Conservation (phyloP, 1,140 invertebrate species). For the Dufourea novaeangliae region DNA sequence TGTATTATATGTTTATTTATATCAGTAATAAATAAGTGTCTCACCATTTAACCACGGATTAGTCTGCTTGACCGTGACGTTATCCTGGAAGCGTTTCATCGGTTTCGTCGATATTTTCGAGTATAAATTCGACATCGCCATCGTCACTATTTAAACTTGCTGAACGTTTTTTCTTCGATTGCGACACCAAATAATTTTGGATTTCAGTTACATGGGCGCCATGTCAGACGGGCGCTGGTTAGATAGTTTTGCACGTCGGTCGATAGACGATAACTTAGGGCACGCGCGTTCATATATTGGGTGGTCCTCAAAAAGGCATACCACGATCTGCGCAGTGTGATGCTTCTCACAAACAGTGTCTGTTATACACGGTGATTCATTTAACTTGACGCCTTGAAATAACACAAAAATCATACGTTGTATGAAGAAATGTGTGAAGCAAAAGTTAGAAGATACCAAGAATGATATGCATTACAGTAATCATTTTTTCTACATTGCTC, state of each 20-base stretch:
- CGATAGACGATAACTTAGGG: constrained; percentile 66
- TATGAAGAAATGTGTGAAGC: too few relatives aligned
- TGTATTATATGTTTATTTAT: constrained; percentile 40
- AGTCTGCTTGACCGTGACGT: constrained; percentile 89
- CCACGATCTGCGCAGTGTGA: constrained; percentile 22
- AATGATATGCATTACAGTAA: too few relatives aligned
- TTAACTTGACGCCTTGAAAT: too few relatives aligned
- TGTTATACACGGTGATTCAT: background rate
- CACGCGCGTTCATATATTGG: constrained; percentile 62
- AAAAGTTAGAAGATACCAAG: too few relatives aligned
- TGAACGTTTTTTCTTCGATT: constrained; percentile 4
- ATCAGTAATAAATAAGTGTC: constrained; percentile 65
- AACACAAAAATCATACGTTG: too few relatives aligned
- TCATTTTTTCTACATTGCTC: too few relatives aligned
- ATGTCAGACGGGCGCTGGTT: constrained; percentile 71
- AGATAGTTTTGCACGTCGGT: constrained; percentile 60
- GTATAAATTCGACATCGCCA: constrained; percentile 89
- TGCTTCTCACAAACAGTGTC: background rate
- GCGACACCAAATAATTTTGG: constrained; percentile 41
- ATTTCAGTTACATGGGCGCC: constrained; percentile 65
- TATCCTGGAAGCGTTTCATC: constrained; percentile 85
- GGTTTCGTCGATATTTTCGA: constrained; percentile 88
- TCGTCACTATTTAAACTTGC: constrained; percentile 60
- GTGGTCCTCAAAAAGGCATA: constrained; percentile 16
- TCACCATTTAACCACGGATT: constrained; percentile 93